Evolutionary conservation across 1,140 invertebrate genomes (phyloP), one percentile per base, ranked within the genome.

Genomic region (Lepidurus packardi): DNA sequence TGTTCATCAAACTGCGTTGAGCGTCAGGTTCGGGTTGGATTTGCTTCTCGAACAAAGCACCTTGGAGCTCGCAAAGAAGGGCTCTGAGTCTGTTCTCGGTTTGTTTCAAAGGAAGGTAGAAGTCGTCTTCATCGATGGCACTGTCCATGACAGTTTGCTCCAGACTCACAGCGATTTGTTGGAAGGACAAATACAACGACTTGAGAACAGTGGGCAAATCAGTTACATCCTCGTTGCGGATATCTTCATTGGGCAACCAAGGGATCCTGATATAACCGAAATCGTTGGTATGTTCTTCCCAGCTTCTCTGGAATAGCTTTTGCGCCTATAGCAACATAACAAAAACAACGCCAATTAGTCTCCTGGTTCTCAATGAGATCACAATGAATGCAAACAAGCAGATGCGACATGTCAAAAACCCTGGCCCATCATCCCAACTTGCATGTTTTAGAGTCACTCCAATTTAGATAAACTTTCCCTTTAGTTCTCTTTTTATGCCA

Each of bases 141-240:
- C 90, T 89, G 80, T 91, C 90, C 83, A 87, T 85, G n/a, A 88
- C 86, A 11, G 91, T 86, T 83, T 91, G 90, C 79, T 92, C 91
- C 73, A 92, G 80, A 41, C 88, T 90, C 0, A 91, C 90, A 1
- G 90, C 90, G 80, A 88, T 88, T 82, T 85, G 89, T 82, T 92
- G 91, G 82, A 92, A 86, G 81, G 88, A 87, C 78, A 88, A 84
- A 83, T 90, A 91, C 8, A 86, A 84, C 74, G 88, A 83, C 16
- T 87, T 80, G 74, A 91, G 83, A 25, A 86, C 84, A 10, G 84
- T 65, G 21, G 53, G 53, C 6, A 65, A 65, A 65, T 34, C 34
- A 34, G 34, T 34, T 34, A 4, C 34, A 4, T 65, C 53, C 53
- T 65, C 21, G 53, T 13, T 65, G 6, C 21, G 53, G 53, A 21